Percentiles rank a stretch among this genome's conserved stretches.
Evolutionary conservation across 2,888 invertebrate species (phyloP).

Genomic region (Zonitis immaculata): DNA sequence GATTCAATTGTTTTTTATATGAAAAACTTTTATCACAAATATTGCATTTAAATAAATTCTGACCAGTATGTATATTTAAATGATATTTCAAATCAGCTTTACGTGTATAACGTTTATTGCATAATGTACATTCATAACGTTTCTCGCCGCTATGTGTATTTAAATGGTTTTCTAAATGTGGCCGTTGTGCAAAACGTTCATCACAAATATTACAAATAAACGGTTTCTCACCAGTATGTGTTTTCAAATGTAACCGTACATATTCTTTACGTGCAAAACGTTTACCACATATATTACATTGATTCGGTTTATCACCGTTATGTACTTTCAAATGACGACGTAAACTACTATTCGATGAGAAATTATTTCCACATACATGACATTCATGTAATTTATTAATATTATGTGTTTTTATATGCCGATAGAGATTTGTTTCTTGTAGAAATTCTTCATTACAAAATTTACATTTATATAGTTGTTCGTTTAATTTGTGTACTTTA

Average conservation of each 20-base stretch:
- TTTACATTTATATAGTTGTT: background rate
- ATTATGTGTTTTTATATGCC: background rate
- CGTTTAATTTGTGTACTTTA: background rate
- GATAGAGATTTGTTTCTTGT: background rate
- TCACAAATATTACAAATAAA: background rate
- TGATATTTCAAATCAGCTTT: background rate
- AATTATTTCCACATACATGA: background rate
- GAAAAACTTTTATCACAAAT: background rate
- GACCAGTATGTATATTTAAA: background rate
- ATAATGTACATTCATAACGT: background rate
- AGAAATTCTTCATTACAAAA: background rate
- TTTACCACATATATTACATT: background rate
- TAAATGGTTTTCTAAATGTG: background rate
- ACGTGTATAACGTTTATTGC: background rate
- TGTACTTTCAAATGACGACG: background rate
- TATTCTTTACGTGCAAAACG: background rate
- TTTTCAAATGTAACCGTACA: background rate
- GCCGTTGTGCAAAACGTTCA: background rate
- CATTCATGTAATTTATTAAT: background rate
- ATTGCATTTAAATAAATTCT: background rate
- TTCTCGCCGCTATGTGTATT: background rate
- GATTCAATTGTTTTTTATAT: background rate
- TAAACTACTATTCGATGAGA: background rate
- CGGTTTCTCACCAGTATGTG: background rate
- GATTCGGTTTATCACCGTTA: background rate